A percentile compares a stretch with the other conserved stretches of the same genome.
phyloP scores from a whole-genome alignment of 2,888 invertebrate genomes.

The Rhagonycha fulva region DNA sequence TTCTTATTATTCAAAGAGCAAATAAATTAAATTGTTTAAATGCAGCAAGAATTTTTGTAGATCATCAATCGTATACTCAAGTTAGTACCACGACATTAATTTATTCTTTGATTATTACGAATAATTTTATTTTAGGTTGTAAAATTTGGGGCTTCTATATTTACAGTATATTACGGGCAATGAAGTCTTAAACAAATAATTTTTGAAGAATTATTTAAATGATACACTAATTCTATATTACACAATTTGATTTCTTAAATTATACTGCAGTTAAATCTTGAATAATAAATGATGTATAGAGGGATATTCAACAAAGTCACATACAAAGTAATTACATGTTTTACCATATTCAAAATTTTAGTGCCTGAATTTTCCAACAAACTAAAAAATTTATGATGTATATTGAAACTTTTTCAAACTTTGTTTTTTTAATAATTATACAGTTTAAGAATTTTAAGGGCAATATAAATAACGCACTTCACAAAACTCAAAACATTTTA shows the following conservation, averaged over 20 bases:
- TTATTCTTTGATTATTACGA: too few species aligned
- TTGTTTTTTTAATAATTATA: not conserved
- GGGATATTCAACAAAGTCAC: not conserved
- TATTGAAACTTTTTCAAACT: not conserved
- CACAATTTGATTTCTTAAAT: too few species aligned
- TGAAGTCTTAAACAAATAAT: too few species aligned
- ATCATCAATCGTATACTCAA: not conserved
- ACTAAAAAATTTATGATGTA: not conserved
- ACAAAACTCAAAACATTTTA: not conserved
- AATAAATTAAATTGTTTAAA: not conserved
- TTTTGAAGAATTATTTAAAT: too few species aligned
- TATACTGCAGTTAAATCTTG: not conserved
- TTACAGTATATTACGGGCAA: too few species aligned
- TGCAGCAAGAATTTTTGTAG: not conserved
- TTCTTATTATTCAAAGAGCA: not conserved
- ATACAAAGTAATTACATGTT: not conserved
- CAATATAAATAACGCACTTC: not conserved
- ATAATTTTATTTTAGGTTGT: too few species aligned
- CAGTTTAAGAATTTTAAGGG: not conserved
- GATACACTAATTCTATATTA: too few species aligned
- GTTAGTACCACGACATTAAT: too few species aligned
- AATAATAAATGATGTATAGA: not conserved
- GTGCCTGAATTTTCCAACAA: not conserved
- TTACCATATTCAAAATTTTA: not conserved
- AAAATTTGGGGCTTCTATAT: too few species aligned